Base-by-base conservation (phyloP, 30 jellyfish, hydroid and myxozoan genomes). In the Aurelia aurita complex sp. Pacific region DNA sequence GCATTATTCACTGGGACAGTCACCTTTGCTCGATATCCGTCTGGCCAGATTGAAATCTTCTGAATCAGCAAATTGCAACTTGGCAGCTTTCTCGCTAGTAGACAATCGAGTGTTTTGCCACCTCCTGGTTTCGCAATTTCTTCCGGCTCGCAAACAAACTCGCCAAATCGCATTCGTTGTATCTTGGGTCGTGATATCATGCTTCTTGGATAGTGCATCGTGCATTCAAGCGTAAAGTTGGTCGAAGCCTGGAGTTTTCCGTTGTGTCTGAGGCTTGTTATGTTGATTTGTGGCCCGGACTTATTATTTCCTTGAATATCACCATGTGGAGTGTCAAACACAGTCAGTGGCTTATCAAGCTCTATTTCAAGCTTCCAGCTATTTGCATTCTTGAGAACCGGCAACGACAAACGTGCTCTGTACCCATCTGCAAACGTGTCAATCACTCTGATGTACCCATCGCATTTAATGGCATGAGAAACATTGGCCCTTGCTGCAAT, bases 341-440 rank as follows among this genome's bases (percentile, higher is more conserved):
- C 60, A 16, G 62, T 69, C 40, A 82, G 68, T 46, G 40, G 32
- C 61, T 82, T 82, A 67, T 82, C 85, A 42, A 82, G 74, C n/a
- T 61, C 53, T 32, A 82, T 63, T 61, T 55, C 79, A 42, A 73
- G 63, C 33, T 62, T 82, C 91, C 91, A 82, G 18, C 51, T 59
- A 17, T 46, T 59, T 61, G 55, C 3, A 2, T 64, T 38, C 33
- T 67, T 62, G n/a, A 82, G 69, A 6, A 82, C 91, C 4, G 91
- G 91, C 63, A 82, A 16, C 5, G 11, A 17, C 60, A 82, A 54
- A 12, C 40, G 38, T 13, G 77, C 91, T 4, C 83, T 77, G 42
- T 82, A 82, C 13, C 91, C 91, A 64, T 82, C 91, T 16, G 85
- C 86, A 68, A 69, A 82, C 16, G 67, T 11, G 12, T 82, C 32